phyloP scores from a whole-genome alignment of 2,113 vertebrate genomes.

The Scytalopus superciliaris region DNA sequence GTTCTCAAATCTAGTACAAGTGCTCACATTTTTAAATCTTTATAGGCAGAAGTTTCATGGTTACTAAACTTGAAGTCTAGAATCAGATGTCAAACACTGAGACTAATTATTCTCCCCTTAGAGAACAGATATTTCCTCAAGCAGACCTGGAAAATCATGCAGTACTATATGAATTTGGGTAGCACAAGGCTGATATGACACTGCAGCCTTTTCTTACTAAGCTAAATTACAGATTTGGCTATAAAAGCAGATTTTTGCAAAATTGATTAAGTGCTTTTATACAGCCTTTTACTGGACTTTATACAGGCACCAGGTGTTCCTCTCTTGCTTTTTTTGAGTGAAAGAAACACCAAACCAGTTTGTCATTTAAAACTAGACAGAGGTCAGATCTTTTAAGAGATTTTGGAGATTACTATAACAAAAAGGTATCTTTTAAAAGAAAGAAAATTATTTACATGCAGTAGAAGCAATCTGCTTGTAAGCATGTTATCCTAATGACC shows the following conservation, averaged over 20 bases:
- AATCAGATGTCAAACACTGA: not conserved
- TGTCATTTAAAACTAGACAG: not conserved
- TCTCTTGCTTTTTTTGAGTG: not conserved
- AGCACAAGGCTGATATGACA: not conserved
- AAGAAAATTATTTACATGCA: not conserved
- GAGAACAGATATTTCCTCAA: not conserved
- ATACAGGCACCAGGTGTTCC: not conserved
- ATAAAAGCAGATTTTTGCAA: not conserved
- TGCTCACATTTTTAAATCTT: not conserved
- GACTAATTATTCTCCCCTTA: not conserved
- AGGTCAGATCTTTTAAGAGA: not conserved
- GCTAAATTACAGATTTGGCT: not conserved
- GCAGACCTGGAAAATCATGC: not conserved
- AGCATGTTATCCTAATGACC: not conserved
- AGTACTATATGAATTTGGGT: not conserved
- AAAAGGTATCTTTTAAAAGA: not conserved
- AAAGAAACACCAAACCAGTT: not conserved
- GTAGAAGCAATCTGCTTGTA: not conserved
- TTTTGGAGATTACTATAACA: not conserved
- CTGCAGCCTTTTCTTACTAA: not conserved
- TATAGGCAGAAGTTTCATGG: not conserved
- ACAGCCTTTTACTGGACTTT: not conserved
- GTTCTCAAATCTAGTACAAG: not conserved
- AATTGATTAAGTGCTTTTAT: slow-evolving; percentile 2
- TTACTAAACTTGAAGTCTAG: not conserved